phyloP scores from a whole-genome alignment of 2,113 vertebrate genomes.

The Cricetomys ansorgei region DNA sequence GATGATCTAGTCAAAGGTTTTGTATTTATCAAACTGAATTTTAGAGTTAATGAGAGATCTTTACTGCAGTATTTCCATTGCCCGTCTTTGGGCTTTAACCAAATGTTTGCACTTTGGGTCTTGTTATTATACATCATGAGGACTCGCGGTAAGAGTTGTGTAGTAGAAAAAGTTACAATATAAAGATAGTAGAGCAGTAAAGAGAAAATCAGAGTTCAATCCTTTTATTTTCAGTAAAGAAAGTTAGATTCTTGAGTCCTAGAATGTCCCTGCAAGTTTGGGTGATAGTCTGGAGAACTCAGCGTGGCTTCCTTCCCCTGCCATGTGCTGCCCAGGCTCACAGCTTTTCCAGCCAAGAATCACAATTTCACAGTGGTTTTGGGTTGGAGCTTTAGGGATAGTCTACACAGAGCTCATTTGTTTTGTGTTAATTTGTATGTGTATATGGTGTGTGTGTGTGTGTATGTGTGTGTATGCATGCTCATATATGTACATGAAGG shows the following conservation, averaged over 20 bases:
- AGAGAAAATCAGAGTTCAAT: background rate
- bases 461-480: background rate
- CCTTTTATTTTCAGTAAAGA: background rate
- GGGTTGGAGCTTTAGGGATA: background rate
- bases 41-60: background rate
- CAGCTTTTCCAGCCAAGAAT: background rate
- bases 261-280: background rate
- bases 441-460: background rate
- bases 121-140: background rate
- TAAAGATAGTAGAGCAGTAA: background rate
- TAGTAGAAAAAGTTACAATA: background rate
- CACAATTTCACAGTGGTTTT: background rate
- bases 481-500: background rate
- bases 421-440: background rate
- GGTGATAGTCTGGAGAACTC: background rate
- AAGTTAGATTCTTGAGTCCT: background rate
- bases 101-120: background rate
- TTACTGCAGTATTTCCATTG: background rate
- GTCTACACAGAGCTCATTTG: background rate
- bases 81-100: background rate
- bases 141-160: background rate
- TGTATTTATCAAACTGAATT: constrained; percentile 1
- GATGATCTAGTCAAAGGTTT: background rate
- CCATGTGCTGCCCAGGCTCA: background rate
- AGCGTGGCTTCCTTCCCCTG: background rate